Conservation (phyloP, 2,113 vertebrate species). For the Eurypyga helias region DNA sequence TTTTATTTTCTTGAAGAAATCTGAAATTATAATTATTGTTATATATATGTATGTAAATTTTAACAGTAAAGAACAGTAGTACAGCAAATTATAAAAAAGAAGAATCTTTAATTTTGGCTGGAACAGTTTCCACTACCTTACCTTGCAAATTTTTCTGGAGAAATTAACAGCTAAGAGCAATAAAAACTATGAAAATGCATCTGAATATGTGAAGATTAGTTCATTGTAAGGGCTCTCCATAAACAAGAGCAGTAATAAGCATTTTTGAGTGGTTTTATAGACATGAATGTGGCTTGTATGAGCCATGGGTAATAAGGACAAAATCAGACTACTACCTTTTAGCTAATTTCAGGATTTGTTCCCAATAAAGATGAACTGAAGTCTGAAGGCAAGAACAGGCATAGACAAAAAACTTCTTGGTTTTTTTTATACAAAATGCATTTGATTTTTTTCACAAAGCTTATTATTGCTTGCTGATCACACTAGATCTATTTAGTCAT, state of each 20-base stretch:
- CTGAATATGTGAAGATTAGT: neutral
- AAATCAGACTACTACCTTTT: neutral
- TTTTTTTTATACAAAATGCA: neutral
- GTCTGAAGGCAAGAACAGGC: neutral
- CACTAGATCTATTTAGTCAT: neutral
- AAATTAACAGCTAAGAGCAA: neutral
- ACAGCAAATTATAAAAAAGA: conserved; percentile 15
- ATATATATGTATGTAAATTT: too few relatives aligned
- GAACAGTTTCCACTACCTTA: neutral
- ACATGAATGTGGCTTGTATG: neutral
- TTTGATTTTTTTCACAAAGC: neutral
- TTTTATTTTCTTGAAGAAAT: neutral
- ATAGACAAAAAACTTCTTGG: neutral
- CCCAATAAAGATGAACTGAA: neutral
- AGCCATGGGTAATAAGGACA: neutral
- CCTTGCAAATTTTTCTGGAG: neutral
- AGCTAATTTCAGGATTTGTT: neutral
- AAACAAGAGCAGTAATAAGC: neutral
- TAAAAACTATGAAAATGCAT: neutral
- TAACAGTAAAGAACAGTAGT: conserved; percentile 38
- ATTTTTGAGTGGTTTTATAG: neutral
- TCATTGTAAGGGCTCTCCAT: neutral
- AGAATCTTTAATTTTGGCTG: conserved; percentile 1
- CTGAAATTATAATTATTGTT: neutral
- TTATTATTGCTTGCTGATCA: neutral